Base-by-base conservation (phyloP, 2,888 invertebrate genomes). In the Pseudoips prasinana region DNA sequence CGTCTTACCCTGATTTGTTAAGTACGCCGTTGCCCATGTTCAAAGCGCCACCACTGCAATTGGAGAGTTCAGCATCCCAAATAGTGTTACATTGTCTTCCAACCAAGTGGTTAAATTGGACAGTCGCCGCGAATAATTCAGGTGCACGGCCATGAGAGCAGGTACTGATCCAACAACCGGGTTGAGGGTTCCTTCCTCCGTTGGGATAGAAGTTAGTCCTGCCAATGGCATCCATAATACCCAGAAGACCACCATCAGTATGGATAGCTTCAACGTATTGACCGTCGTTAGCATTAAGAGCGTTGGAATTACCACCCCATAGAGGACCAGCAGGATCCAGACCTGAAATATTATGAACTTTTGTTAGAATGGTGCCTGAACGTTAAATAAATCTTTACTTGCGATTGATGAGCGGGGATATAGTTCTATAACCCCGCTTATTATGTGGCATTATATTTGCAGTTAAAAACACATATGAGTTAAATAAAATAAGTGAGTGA, bases 161-260 rank as follows among this genome's bases (percentile, higher is more conserved):
- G 1, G 63, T 63, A 41, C 64, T 73, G 23, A 59, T n/a, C 33
- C 39, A 44, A 43, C 86, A 87, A 1, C 85, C 83, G 0, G 85
- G 84, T 45, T 85, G 84, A 1, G 67, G 64, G 45, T 68, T 64
- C 3, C 64, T 65, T 24, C 82, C 85, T 0, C 83, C 84, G 43
- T 86, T 86, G 3, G 82, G 81, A 50, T 84, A 88, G 60, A 85
- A 87, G 54, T 85, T 77, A 7, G 69, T 63, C 25, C 79, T 23
- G 3, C 64, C 75, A 14, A 77, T 66, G 1, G 63, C 58, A 29
- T 73, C 57, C 33, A 69, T 67, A 39, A 83, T 79, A 8, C 86
- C 87, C 2, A 80, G 64, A 0, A 61, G 29, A 3, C 75, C 67
- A 10, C 77, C 76, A 18, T 86, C 78, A 0, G 85, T 85, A 46